Evolutionary conservation across 2,888 invertebrate species (phyloP).

Genomic region (Cataglyphis albicans): DNA sequence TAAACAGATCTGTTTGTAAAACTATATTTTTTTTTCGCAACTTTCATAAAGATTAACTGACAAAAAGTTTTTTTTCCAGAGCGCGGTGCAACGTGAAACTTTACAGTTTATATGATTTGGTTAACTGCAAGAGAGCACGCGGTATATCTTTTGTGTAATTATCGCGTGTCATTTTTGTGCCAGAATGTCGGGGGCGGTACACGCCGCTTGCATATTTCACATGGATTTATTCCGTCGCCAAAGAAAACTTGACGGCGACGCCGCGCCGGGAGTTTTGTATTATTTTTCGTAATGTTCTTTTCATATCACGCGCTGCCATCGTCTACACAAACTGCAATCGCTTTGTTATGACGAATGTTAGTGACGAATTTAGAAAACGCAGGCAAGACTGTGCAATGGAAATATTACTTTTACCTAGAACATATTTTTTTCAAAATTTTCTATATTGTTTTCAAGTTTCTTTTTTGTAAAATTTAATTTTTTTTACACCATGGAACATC

Average conservation of each 20-base stretch:
- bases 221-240: slow-evolving; percentile 25
- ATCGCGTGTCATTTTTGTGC: slow-evolving; percentile 25
- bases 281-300: slow-evolving; percentile 26
- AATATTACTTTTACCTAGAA: slow-evolving; percentile 10
- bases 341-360: not conserved
- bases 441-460: no score
- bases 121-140: slow-evolving; percentile 1
- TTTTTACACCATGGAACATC: not conserved
- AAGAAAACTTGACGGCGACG: slow-evolving; percentile 22
- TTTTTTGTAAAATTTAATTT: not conserved
- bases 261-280: slow-evolving; percentile 25
- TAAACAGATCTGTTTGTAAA: not conserved
- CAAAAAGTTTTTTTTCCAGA: slow-evolving; percentile 7
- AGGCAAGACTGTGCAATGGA: not conserved
- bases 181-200: not conserved
- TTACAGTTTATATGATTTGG: slow-evolving; percentile 7
- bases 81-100: slow-evolving; percentile 3
- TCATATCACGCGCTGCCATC: not conserved
- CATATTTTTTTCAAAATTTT: not conserved
- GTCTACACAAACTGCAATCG: not conserved
- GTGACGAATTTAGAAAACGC: not conserved
- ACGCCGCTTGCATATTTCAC: slow-evolving; percentile 28
- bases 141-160: slow-evolving; percentile 21
- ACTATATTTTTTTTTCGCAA: not conserved
- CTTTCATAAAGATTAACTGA: slow-evolving; percentile 12